A percentile compares a stretch with the other conserved stretches of the same genome.
Conservation (phyloP, 2,888 invertebrate genomes). For the Erebia aethiops region DNA sequence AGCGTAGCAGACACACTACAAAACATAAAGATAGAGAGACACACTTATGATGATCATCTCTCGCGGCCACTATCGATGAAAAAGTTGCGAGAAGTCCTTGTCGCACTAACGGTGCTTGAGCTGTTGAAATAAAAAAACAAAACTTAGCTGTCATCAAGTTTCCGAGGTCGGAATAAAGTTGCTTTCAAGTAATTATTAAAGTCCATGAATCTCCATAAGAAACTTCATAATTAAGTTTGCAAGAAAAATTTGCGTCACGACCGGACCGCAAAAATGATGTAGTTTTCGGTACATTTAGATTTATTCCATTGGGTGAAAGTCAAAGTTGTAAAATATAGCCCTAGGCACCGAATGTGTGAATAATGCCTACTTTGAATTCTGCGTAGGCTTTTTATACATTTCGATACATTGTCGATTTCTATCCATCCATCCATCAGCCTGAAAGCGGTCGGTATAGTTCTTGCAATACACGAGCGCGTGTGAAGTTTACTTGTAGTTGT, state of each 20-base stretch:
- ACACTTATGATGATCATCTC: no score
- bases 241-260: slow-evolving; percentile 1
- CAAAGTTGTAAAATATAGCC: background rate
- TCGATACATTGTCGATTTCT: background rate
- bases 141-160: slow-evolving; percentile 7
- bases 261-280: background rate
- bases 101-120: background rate
- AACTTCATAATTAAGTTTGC: slow-evolving; percentile 11
- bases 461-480: no score
- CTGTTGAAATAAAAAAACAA: background rate
- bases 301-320: background rate
- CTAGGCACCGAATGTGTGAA: background rate
- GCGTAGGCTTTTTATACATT: background rate
- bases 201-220: slow-evolving; percentile 26
- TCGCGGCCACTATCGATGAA: background rate
- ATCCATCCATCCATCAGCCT: no score
- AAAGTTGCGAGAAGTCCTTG: background rate
- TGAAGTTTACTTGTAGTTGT: no score
- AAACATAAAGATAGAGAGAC: no score
- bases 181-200: slow-evolving; percentile 26
- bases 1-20: no score
- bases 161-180: slow-evolving; percentile 9
- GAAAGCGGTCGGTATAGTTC: no score
- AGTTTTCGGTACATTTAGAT: slow-evolving; percentile 6
- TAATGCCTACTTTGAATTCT: background rate